phyloP scores from a whole-genome alignment of 1,140 invertebrate genomes.

The Drosophila kurseongensis region DNA sequence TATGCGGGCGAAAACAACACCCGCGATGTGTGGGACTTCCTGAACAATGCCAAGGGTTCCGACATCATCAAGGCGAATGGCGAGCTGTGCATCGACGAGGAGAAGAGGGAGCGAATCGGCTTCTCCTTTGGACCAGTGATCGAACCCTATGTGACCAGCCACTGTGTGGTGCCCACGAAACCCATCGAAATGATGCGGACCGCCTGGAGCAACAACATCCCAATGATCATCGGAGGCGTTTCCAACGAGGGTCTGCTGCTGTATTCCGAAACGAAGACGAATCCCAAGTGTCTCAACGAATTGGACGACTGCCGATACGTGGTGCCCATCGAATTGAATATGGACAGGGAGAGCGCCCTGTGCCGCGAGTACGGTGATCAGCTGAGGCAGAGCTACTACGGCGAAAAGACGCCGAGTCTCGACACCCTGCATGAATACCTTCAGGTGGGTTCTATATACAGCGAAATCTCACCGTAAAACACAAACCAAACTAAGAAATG shows the following conservation, averaged over 20 bases:
- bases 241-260: constrained; percentile 84
- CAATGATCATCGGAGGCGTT: constrained; percentile 84
- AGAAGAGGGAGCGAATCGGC: constrained; percentile 74
- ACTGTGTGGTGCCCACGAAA: constrained; percentile 74
- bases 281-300: constrained; percentile 78
- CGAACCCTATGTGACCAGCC: constrained; percentile 76
- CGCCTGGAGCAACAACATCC: constrained; percentile 84
- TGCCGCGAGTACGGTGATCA: constrained; percentile 79
- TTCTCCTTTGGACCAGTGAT: constrained; percentile 84
- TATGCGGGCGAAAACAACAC: constrained; percentile 80
- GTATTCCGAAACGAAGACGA: constrained; percentile 74
- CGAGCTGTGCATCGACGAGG: constrained; percentile 72
- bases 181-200: constrained; percentile 81
- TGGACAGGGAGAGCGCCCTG: constrained; percentile 74
- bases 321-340: constrained; percentile 76
- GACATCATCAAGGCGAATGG: constrained; percentile 86
- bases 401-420: constrained; percentile 78
- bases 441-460: constrained; percentile 43
- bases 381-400: constrained; percentile 68
- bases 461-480: no score
- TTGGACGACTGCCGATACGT: constrained; percentile 76
- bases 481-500: no score
- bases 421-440: constrained; percentile 79
- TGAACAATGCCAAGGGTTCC: constrained; percentile 87
- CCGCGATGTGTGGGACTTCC: constrained; percentile 82